Conservation (phyloP, 2,797 vertebrate species). For the Pseudochirops corinnae region DNA sequence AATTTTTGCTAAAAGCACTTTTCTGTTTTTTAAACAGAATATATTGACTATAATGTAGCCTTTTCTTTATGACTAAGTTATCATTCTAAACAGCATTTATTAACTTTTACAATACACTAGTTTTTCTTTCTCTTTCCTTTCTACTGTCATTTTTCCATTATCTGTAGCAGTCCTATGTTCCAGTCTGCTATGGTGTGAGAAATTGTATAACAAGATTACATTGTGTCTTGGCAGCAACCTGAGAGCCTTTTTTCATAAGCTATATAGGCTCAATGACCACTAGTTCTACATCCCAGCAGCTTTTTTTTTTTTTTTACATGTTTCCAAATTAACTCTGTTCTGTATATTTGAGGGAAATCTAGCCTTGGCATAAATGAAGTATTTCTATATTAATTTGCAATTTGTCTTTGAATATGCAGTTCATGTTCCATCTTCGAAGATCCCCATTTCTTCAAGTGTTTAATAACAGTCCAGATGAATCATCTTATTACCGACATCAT, state of each 20-base stretch:
- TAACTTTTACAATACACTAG: neutral
- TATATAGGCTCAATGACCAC: neutral
- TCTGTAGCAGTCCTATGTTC: neutral
- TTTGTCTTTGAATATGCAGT: constrained; percentile 85
- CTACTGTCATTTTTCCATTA: neutral
- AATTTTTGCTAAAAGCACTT: neutral
- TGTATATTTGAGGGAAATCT: neutral
- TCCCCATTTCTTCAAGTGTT: constrained; percentile 98
- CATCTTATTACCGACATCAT: constrained; percentile 96
- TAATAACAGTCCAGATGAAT: constrained; percentile 98
- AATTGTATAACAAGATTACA: neutral
- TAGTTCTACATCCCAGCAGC: neutral
- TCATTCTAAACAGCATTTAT: neutral
- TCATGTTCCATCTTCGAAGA: constrained; percentile 98
- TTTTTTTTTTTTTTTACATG: neutral
- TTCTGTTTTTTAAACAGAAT: neutral
- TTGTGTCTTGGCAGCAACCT: no score
- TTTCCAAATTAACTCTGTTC: neutral
- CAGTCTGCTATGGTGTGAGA: neutral
- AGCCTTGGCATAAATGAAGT: neutral
- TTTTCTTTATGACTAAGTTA: neutral
- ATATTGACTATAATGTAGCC: neutral
- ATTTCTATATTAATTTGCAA: neutral
- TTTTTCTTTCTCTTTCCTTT: neutral
- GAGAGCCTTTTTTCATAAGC: neutral